phyloP scores from a whole-genome alignment of 2,113 vertebrate species.

The Grantiella picta region DNA sequence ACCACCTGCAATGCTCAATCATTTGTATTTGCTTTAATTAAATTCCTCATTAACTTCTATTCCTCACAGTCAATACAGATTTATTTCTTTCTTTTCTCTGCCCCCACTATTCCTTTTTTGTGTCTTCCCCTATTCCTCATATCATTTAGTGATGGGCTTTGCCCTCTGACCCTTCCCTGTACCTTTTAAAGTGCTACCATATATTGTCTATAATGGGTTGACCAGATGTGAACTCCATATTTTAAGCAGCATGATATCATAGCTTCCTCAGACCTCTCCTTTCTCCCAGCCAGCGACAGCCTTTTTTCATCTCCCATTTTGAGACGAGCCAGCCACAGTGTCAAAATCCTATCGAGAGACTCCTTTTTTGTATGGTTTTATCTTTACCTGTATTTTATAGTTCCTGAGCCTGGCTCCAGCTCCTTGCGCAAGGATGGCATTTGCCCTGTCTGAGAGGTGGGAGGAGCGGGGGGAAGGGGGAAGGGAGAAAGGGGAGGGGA shows the following conservation, averaged over 20 bases:
- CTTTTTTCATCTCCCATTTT: constrained; percentile 22
- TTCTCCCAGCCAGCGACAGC: not conserved
- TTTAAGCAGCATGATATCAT: constrained; percentile 62
- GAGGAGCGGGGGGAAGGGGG: fast-evolving
- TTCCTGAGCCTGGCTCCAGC: not conserved
- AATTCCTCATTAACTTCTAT: constrained; percentile 54
- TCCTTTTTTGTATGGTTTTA: not conserved
- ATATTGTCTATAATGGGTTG: constrained; percentile 61
- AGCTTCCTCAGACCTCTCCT: constrained; percentile 38
- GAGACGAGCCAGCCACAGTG: not conserved
- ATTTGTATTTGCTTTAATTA: constrained; percentile 49
- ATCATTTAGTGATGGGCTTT: constrained; percentile 27
- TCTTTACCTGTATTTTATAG: not conserved
- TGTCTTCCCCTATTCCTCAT: not conserved
- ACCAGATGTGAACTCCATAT: constrained; percentile 53
- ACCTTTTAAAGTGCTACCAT: constrained; percentile 59
- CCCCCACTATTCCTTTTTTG: not conserved
- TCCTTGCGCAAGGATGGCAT: not conserved
- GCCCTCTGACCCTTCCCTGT: constrained; percentile 29
- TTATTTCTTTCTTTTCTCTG: not conserved
- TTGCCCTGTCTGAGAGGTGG: not conserved
- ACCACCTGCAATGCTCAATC: not conserved
- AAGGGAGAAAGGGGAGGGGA: not conserved
- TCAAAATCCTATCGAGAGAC: not conserved
- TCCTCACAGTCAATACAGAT: constrained; percentile 39